Evolutionary conservation across 35 echinoderm and acorn worm genomes (phyloP).

Genomic region (Amphiura filiformis): DNA sequence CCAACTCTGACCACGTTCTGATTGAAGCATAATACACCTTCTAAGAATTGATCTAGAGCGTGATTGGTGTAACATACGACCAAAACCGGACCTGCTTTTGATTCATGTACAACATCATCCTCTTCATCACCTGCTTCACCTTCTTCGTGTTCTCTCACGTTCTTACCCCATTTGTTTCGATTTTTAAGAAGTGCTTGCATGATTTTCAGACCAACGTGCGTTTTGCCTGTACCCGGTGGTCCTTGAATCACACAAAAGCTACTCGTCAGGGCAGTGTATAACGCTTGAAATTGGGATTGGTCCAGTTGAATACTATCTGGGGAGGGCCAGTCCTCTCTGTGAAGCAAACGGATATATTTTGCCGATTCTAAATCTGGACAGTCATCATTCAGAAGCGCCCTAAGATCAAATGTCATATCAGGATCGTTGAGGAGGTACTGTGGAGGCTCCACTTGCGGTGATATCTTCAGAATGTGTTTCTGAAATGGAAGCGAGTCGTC

Average conservation of each 20-base stretch:
- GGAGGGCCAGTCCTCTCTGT: conserved; percentile 8
- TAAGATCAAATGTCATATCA: conserved; percentile 53
- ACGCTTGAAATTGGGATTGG: conserved; percentile 45
- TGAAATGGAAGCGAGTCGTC: conserved; percentile 48
- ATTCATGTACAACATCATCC: conserved; percentile 55
- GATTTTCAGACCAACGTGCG: conserved; percentile 67
- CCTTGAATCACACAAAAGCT: conserved; percentile 59
- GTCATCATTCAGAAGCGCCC: background rate
- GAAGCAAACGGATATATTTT: background rate
- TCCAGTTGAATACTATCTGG: conserved; percentile 11
- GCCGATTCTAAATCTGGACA: background rate
- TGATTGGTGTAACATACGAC: conserved; percentile 92
- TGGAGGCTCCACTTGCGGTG: conserved; percentile 25
- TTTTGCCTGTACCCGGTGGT: conserved; percentile 73
- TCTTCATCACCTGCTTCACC: conserved; percentile 60
- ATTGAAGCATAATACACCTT: conserved; percentile 57
- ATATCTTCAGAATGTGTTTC: conserved; percentile 38
- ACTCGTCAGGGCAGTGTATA: conserved; percentile 44
- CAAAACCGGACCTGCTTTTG: conserved; percentile 46
- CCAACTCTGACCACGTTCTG: conserved; percentile 67
- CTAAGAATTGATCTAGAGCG: conserved; percentile 89
- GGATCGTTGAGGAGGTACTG: conserved; percentile 27
- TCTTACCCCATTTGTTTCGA: background rate
- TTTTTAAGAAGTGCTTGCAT: conserved; percentile 46
- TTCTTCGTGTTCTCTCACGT: no score